Evolutionary conservation across 2,888 invertebrate genomes (phyloP).

Genomic region (Pachycephus smyrnensis): DNA sequence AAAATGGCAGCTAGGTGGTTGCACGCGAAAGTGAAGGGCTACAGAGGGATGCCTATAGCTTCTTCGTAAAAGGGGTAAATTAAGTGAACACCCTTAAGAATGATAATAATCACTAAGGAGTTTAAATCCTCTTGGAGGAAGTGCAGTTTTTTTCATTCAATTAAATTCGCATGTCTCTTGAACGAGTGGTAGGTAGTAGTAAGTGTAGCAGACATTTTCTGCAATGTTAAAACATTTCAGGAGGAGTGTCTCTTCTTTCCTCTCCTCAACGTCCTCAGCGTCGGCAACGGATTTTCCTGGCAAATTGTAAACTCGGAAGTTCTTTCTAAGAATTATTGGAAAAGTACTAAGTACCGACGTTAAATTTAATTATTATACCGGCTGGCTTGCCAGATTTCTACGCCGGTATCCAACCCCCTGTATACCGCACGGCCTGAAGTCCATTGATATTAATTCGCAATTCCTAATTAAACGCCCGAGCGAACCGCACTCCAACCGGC

Average conservation of each 20-base stretch:
- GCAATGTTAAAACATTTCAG: too few species aligned
- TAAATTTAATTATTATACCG: conserved; percentile 8
- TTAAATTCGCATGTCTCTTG: background rate
- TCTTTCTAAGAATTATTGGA: background rate
- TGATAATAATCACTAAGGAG: background rate
- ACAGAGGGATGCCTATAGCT: too few species aligned
- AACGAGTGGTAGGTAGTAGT: background rate
- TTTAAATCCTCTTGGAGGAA: background rate
- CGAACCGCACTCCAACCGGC: background rate
- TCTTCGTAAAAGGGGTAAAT: background rate
- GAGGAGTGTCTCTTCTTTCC: background rate
- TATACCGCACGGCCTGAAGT: conserved; percentile 1
- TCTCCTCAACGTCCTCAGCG: background rate
- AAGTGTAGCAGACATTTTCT: too few species aligned
- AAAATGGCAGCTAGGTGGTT: too few species aligned
- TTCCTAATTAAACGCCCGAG: conserved; percentile 32
- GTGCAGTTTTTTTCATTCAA: conserved; percentile 6
- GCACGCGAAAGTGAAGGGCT: too few species aligned
- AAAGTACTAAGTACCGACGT: conserved; percentile 5
- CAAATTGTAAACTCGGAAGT: conserved; percentile 3
- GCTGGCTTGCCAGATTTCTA: background rate
- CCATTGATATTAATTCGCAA: conserved; percentile 34
- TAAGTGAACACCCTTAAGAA: background rate
- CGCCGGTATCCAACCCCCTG: background rate
- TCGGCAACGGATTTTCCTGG: background rate